Percentiles rank a stretch among this genome's conserved stretches.
These are phyloP conservation scores for Parnassius orleans DNA, from an alignment of 2,888 invertebrate genomes.

Conservation along the genomic window DNA sequence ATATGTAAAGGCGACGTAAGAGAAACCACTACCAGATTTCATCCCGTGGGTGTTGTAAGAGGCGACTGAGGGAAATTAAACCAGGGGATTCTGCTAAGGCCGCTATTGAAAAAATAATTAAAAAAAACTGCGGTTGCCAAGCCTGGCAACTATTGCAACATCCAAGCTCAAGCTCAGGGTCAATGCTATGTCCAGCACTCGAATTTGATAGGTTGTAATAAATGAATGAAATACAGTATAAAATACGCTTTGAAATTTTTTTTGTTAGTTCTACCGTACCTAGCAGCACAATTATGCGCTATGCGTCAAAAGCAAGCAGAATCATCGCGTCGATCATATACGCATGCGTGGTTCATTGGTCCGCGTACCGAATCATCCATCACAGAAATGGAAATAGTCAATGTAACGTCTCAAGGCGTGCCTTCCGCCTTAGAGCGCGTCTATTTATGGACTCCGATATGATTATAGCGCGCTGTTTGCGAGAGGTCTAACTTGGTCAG, in stretches of 20 bases:
- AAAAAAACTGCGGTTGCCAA: too few relatives aligned
- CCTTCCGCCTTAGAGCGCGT: conserved; percentile 22
- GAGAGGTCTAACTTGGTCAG: conserved; percentile 20
- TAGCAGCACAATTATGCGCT: background rate
- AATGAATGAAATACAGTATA: too few relatives aligned
- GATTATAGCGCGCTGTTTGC: conserved; percentile 13
- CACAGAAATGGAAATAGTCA: conserved; percentile 26
- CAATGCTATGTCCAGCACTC: too few relatives aligned
- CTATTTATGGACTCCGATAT: conserved; percentile 24
- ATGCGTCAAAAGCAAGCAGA: conserved; percentile 20
- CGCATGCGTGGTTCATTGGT: conserved; percentile 18
- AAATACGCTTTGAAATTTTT: background rate
- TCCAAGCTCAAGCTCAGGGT: too few relatives aligned
- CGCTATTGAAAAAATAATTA: too few relatives aligned
- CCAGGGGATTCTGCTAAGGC: too few relatives aligned
- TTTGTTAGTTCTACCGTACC: background rate
- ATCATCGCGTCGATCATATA: background rate
- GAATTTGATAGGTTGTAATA: too few relatives aligned
- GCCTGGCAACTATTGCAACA: too few relatives aligned
- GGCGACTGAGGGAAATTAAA: too few relatives aligned
- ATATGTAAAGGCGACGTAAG: too few relatives aligned
- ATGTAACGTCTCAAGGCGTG: conserved; percentile 21
- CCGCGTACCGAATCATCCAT: conserved; percentile 20
- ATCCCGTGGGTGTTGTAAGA: too few relatives aligned
- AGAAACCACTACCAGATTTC: too few relatives aligned